Evolutionary conservation across 2,888 invertebrate genomes (phyloP).

Genomic region (Ctena decussata): DNA sequence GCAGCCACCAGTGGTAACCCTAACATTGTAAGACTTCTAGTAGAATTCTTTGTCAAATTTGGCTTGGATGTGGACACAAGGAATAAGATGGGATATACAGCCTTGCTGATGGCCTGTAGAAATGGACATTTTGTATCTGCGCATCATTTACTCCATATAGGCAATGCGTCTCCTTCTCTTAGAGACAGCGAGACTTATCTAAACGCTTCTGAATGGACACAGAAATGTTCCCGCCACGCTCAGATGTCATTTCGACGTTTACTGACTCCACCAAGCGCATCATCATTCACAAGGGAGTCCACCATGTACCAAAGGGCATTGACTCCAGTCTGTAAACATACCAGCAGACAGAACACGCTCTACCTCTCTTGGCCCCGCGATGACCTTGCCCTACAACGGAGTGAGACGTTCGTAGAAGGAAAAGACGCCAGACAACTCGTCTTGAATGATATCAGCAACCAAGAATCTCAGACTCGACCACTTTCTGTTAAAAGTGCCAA

Average conservation of each 20-base stretch:
- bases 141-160: conserved; percentile 76
- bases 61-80: conserved; percentile 82
- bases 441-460: conserved; percentile 72
- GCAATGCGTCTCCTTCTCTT: conserved; percentile 80
- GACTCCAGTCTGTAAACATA: conserved; percentile 75
- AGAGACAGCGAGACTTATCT: conserved; percentile 82
- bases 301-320: conserved; percentile 77
- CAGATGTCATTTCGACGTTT: conserved; percentile 55
- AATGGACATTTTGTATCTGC: conserved; percentile 83
- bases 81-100: conserved; percentile 84
- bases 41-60: conserved; percentile 75
- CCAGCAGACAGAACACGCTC: conserved; percentile 64
- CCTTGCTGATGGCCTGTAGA: conserved; percentile 83
- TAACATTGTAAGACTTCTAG: conserved; percentile 73
- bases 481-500: conserved; percentile 56
- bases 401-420: conserved; percentile 71
- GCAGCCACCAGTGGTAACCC: conserved; percentile 83
- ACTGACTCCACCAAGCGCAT: conserved; percentile 62
- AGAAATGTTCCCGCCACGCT: conserved; percentile 60
- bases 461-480: conserved; percentile 68
- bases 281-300: conserved; percentile 76
- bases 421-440: conserved; percentile 77
- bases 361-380: conserved; percentile 65
- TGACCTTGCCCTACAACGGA: conserved; percentile 64
- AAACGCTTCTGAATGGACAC: conserved; percentile 83